A percentile compares a stretch with the other conserved stretches of the same genome.
Evolutionary conservation across 2,797 vertebrate genomes (phyloP).

Genomic region (Muraenolepis orangiensis): DNA sequence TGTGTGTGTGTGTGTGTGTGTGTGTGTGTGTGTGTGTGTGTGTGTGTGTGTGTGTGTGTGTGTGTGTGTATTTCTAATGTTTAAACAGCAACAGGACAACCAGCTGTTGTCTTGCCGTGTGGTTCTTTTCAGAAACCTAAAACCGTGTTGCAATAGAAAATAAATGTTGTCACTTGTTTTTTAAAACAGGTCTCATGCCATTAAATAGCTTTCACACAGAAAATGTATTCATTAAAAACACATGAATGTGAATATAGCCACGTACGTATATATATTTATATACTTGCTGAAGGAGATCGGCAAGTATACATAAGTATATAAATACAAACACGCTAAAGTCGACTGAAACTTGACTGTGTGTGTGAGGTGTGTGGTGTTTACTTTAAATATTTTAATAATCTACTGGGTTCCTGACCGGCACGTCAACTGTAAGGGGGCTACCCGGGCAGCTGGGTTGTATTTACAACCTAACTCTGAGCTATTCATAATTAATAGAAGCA

Average conservation of each 20-base stretch:
- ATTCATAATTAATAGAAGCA: neutral
- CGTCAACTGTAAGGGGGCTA: neutral
- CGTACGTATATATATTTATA: too few species aligned
- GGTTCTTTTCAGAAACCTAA: neutral
- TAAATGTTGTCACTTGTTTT: neutral
- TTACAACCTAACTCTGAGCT: neutral
- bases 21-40: slow-evolving; percentile 24
- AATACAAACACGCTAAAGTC: neutral
- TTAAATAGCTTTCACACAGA: neutral
- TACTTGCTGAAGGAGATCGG: neutral
- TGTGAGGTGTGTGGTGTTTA: neutral
- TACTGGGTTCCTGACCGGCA: neutral
- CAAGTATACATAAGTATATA: too few species aligned
- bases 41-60: neutral
- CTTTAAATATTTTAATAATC: neutral
- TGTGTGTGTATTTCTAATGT: neutral
- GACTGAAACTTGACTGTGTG: neutral
- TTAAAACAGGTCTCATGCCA: neutral
- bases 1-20: slow-evolving; percentile 23
- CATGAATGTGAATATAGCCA: too few species aligned
- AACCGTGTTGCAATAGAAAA: neutral
- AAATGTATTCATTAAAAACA: too few species aligned
- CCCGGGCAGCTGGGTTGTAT: too few species aligned
- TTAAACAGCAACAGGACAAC: too few species aligned
- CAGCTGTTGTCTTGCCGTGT: too few species aligned